phyloP scores from a whole-genome alignment of 1,140 invertebrate genomes.

The Cardiocondyla obscurior region DNA sequence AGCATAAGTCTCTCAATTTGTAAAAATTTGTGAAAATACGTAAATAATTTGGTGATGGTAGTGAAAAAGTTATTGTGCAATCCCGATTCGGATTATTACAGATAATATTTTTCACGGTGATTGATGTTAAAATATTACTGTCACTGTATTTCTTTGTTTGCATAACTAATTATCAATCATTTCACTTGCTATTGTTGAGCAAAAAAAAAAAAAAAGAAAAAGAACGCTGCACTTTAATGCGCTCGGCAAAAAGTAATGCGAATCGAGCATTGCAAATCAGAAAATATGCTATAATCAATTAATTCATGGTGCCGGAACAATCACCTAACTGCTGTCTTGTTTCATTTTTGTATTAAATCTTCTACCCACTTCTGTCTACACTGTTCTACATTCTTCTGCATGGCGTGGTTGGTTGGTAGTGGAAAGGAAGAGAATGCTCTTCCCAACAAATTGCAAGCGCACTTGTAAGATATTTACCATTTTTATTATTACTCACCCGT shows the following conservation, averaged over 20 bases:
- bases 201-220: too few relatives aligned
- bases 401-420: constrained; percentile 87
- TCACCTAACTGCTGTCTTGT: constrained; percentile 83
- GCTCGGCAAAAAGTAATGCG: constrained; percentile 60
- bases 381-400: constrained; percentile 87
- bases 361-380: constrained; percentile 84
- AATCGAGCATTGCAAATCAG: constrained; percentile 70
- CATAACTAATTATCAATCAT: constrained; percentile 4
- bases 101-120: background rate
- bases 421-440: constrained; percentile 89
- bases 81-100: constrained; percentile 75
- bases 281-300: constrained; percentile 70
- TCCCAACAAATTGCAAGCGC: constrained; percentile 88
- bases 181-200: background rate
- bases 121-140: background rate
- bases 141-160: constrained; percentile 1
- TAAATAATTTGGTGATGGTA: constrained; percentile 74
- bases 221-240: background rate
- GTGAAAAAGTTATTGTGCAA: constrained; percentile 71
- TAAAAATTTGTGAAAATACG: constrained; percentile 20
- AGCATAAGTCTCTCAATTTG: background rate
- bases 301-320: constrained; percentile 82
- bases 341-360: constrained; percentile 84
- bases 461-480: constrained; percentile 87
- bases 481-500: constrained; percentile 81